Evolutionary conservation across 2,113 vertebrate species (phyloP).

Genomic region (Cisticola juncidis): DNA sequence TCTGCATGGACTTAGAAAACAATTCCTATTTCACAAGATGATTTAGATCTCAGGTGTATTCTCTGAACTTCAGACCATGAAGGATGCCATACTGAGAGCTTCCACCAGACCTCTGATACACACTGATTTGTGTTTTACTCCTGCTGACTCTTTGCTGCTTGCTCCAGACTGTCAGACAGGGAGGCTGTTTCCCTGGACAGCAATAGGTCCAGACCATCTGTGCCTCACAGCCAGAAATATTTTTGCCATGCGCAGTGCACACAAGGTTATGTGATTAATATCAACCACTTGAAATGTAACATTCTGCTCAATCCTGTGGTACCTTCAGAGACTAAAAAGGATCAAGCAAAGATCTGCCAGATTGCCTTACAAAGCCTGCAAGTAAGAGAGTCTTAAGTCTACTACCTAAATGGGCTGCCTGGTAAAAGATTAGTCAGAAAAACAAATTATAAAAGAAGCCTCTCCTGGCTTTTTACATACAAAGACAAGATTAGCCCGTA

Average conservation of each 20-base stretch:
- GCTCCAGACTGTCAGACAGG: not conserved
- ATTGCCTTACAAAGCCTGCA: not conserved
- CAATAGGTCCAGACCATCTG: conserved; percentile 19
- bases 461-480: not conserved
- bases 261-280: not conserved
- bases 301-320: not conserved
- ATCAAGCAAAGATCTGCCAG: not conserved
- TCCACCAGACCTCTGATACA: not conserved
- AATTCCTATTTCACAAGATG: not conserved
- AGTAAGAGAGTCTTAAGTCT: not conserved
- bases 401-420: not conserved
- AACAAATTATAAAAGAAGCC: not conserved
- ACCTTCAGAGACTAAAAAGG: not conserved
- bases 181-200: not conserved
- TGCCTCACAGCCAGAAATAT: not conserved
- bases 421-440: not conserved
- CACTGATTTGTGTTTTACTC: not conserved
- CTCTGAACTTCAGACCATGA: not conserved
- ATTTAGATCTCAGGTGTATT: not conserved
- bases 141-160: not conserved
- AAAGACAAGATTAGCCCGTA: not conserved
- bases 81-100: not conserved
- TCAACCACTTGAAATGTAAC: not conserved
- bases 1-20: not conserved
- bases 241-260: not conserved